A percentile compares a stretch with the other conserved stretches of the same genome.
Conservation (phyloP, 1,140 invertebrate genomes). For the Cherax destructor region DNA sequence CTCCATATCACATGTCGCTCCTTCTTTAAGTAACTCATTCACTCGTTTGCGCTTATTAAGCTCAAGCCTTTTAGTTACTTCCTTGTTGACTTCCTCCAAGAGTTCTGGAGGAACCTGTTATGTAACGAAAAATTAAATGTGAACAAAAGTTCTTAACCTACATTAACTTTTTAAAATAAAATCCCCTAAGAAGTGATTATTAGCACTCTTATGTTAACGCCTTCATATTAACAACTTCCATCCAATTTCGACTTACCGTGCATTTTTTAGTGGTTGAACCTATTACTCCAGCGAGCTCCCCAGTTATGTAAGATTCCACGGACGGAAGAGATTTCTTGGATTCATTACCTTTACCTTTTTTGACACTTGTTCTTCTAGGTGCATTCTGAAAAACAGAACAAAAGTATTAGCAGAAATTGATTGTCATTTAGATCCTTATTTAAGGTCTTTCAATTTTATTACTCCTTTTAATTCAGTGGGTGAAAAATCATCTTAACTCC, state of each 20-base stretch:
- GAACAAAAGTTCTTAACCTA: no score
- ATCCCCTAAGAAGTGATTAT: background rate
- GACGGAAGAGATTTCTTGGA: conserved; percentile 19
- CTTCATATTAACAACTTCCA: background rate
- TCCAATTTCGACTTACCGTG: background rate
- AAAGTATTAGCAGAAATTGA: no score
- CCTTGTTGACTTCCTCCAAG: conserved; percentile 22
- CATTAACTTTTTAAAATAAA: no score
- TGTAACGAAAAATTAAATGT: background rate
- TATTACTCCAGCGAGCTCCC: conserved; percentile 12
- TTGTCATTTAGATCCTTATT: no score
- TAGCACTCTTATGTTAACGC: background rate
- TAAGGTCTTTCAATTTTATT: no score
- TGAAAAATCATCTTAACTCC: no score
- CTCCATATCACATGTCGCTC: background rate
- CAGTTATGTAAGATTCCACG: conserved; percentile 38
- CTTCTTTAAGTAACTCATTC: conserved; percentile 11
- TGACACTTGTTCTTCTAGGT: background rate
- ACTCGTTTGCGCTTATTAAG: conserved; percentile 1
- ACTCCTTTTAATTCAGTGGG: no score
- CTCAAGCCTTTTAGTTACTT: conserved; percentile 34
- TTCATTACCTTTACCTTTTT: background rate
- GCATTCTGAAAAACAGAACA: background rate
- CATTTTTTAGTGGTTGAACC: conserved; percentile 12
- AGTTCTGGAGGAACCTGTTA: conserved; percentile 32